phyloP scores from a whole-genome alignment of 2,888 invertebrate genomes.

The Plusia festucae region DNA sequence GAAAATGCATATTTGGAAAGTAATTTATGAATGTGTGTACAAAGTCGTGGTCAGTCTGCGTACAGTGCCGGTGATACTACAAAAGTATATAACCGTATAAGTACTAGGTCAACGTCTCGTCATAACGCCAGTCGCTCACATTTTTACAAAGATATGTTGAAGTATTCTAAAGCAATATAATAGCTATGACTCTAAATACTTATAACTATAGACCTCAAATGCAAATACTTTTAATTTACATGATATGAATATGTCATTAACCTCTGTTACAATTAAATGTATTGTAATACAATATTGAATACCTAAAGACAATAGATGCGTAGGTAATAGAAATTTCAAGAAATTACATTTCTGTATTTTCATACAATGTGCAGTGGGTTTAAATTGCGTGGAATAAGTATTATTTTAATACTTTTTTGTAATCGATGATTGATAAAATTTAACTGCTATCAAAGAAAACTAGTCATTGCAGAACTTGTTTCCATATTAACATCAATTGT shows the following conservation, averaged over 20 bases:
- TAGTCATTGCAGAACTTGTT: slow-evolving; percentile 33
- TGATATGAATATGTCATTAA: slow-evolving; percentile 89
- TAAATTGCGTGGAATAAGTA: slow-evolving; percentile 36
- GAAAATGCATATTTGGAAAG: slow-evolving; percentile 85
- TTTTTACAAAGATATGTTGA: slow-evolving; percentile 88
- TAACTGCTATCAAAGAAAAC: slow-evolving; percentile 39
- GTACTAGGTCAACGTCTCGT: slow-evolving; percentile 64
- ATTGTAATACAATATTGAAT: slow-evolving; percentile 73
- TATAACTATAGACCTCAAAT: slow-evolving; percentile 89
- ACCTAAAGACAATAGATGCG: slow-evolving; percentile 76
- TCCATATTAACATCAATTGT: slow-evolving; percentile 63
- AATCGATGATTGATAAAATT: slow-evolving; percentile 29
- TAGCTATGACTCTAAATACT: slow-evolving; percentile 88
- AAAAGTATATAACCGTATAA: slow-evolving; percentile 64
- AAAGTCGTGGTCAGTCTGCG: slow-evolving; percentile 79
- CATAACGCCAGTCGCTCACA: slow-evolving; percentile 79
- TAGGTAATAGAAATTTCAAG: slow-evolving; percentile 60
- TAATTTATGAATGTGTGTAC: slow-evolving; percentile 64
- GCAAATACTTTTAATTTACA: slow-evolving; percentile 89
- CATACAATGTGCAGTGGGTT: slow-evolving; percentile 44
- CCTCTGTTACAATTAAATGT: slow-evolving; percentile 84
- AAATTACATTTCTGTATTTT: slow-evolving; percentile 51
- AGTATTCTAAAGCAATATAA: slow-evolving; percentile 89
- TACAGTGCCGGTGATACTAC: slow-evolving; percentile 72
- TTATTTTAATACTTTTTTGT: slow-evolving; percentile 25